These are phyloP conservation scores for Sciurus vulgaris DNA, from an alignment of 2,797 vertebrate genomes.

Conservation along the genomic window DNA sequence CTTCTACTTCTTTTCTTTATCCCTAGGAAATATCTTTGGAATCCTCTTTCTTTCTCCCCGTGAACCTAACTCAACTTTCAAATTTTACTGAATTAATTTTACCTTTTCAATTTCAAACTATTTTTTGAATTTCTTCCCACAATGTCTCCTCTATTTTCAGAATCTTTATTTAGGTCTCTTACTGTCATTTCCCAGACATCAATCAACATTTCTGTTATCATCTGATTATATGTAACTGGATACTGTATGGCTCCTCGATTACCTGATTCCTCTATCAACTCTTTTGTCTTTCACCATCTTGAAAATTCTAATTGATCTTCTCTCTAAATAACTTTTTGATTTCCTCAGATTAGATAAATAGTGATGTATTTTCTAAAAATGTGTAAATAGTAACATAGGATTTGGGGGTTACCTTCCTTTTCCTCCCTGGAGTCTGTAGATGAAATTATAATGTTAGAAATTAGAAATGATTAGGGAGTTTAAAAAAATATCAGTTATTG, in stretches of 20 bases:
- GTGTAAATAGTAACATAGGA: neutral
- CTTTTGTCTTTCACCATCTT: neutral
- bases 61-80: neutral
- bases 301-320: neutral
- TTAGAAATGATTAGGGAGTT: neutral
- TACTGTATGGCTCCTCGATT: neutral
- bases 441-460: neutral
- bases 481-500: neutral
- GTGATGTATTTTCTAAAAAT: neutral
- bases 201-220: neutral
- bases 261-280: neutral
- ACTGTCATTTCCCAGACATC: neutral
- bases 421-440: neutral
- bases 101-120: slow-evolving; percentile 10
- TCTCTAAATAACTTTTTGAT: neutral
- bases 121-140: neutral
- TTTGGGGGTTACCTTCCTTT: neutral
- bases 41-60: neutral
- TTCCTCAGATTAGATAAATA: slow-evolving; percentile 38
- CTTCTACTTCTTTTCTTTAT: neutral
- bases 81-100: neutral
- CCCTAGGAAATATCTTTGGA: neutral
- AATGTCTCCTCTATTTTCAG: neutral
- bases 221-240: neutral
- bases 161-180: neutral